Evolutionary conservation across 2,113 vertebrate species (phyloP).

Genomic region (Naja naja): DNA sequence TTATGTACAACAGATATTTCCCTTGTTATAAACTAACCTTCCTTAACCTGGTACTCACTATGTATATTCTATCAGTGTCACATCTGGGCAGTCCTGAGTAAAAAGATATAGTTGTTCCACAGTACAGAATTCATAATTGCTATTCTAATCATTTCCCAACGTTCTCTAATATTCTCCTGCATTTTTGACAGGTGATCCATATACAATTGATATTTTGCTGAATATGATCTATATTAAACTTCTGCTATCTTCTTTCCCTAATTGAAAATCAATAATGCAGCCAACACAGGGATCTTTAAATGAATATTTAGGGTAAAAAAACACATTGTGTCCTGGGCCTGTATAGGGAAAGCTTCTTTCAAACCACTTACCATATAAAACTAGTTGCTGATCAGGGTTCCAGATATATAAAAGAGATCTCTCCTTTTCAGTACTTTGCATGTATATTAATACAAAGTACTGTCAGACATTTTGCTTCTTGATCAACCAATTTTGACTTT

Average conservation of each 20-base stretch:
- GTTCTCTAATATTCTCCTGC: not conserved
- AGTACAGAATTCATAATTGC: not conserved
- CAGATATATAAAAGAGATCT: not conserved
- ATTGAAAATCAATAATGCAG: not conserved
- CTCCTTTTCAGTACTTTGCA: not conserved
- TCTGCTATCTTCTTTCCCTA: not conserved
- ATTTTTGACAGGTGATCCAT: not conserved
- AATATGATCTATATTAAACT: not conserved
- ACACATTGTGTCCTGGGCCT: not conserved
- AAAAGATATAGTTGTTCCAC: not conserved
- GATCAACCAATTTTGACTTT: not conserved
- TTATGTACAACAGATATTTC: not conserved
- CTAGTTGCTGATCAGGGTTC: not conserved
- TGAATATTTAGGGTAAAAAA: not conserved
- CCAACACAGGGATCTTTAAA: not conserved
- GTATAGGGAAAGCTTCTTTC: not conserved
- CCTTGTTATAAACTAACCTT: not conserved
- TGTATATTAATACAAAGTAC: not conserved
- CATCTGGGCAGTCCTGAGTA: not conserved
- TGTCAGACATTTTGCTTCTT: not conserved
- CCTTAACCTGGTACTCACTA: not conserved
- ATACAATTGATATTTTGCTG: not conserved
- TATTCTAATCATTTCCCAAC: not conserved
- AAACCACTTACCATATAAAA: not conserved
- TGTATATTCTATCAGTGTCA: not conserved